Percentiles rank a stretch among this genome's conserved stretches.
These are phyloP conservation scores for Aethes cnicana DNA, from an alignment of 2,888 invertebrate species.

Conservation along the genomic window DNA sequence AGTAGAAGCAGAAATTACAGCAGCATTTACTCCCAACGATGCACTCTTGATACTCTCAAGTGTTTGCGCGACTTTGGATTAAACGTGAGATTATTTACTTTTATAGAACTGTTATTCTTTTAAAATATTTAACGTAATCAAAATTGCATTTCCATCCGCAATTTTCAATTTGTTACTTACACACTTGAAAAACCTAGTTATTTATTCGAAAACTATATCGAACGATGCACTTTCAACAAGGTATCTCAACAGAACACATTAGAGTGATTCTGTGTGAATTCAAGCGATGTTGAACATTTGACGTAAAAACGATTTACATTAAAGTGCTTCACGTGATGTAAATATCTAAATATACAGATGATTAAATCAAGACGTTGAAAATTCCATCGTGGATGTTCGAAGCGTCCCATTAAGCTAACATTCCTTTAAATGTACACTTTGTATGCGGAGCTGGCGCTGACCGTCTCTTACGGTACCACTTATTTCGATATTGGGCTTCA, in stretches of 20 bases:
- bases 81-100: conserved; percentile 68
- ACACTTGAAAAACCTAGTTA: no score
- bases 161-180: no score
- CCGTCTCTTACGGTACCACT: conserved; percentile 65
- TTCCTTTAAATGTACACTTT: conserved; percentile 66
- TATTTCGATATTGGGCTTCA: conserved; percentile 74
- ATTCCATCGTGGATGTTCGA: conserved; percentile 49
- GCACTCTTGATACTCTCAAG: conserved; percentile 75
- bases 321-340: conserved; percentile 21
- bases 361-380: conserved; percentile 41
- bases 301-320: conserved; percentile 31
- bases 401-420: conserved; percentile 52
- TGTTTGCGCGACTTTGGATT: conserved; percentile 55
- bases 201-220: no score
- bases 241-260: no score
- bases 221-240: no score
- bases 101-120: conserved; percentile 42
- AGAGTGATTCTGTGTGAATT: no score
- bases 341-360: conserved; percentile 17
- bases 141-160: no score
- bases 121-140: no score
- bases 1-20: conserved; percentile 73
- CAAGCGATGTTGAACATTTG: no score
- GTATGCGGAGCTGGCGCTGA: conserved; percentile 63
- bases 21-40: conserved; percentile 79